Evolutionary conservation across 2,888 invertebrate genomes (phyloP).

Genomic region (Folsomia manolachei): DNA sequence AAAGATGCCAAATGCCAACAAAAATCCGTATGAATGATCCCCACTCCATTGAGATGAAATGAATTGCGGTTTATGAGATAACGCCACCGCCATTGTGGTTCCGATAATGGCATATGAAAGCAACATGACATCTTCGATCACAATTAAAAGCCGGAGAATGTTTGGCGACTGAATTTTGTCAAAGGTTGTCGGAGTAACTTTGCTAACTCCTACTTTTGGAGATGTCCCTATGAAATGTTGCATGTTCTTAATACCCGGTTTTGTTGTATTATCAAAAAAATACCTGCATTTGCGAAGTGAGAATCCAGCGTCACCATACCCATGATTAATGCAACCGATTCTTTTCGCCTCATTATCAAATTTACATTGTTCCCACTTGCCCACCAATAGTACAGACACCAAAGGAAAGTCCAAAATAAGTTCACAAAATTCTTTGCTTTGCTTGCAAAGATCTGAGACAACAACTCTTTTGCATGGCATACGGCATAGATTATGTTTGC

Average conservation of each 20-base stretch:
- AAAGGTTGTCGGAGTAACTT: no score
- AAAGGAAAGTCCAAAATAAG: neutral
- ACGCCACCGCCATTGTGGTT: neutral
- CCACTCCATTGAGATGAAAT: neutral
- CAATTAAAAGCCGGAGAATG: neutral
- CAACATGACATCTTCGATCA: neutral
- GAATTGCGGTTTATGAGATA: slow-evolving; percentile 3
- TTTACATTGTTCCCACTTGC: neutral
- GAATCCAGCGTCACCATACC: neutral
- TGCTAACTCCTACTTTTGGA: no score
- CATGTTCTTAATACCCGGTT: no score
- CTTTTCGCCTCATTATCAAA: neutral
- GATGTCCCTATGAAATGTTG: no score
- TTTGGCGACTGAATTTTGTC: no score
- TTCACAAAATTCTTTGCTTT: neutral
- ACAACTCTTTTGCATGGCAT: no score
- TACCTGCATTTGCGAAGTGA: neutral
- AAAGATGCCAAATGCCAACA: neutral
- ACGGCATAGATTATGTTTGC: neutral
- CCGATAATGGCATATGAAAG: neutral
- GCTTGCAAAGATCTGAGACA: no score
- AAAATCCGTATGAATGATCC: neutral
- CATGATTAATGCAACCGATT: neutral
- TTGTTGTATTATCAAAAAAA: neutral
- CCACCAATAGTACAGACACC: neutral